Conservation (phyloP, 2,888 invertebrate species). For the Axea sp. region DNA sequence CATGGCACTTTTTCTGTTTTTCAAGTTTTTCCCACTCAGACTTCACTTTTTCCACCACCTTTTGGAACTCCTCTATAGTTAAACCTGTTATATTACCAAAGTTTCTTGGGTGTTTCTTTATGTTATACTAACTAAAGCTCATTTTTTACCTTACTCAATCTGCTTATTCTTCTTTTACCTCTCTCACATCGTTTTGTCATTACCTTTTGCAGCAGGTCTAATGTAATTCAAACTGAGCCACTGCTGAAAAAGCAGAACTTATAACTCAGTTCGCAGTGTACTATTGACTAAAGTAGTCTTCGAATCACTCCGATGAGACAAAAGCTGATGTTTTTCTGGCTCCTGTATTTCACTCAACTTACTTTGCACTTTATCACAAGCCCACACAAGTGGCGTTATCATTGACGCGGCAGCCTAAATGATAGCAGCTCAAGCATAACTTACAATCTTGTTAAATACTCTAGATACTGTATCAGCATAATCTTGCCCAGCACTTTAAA, state of each 20-base stretch:
- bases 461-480: neutral
- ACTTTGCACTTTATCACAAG: conserved; percentile 3
- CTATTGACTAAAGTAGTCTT: neutral
- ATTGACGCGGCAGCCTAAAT: conserved; percentile 6
- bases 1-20: too few relatives aligned
- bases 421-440: conserved; percentile 2
- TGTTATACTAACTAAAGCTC: too few relatives aligned
- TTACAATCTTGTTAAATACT: conserved; percentile 4
- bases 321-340: conserved; percentile 2
- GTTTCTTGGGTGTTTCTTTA: too few relatives aligned
- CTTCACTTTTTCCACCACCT: too few relatives aligned
- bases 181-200: too few relatives aligned
- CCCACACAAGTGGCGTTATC: conserved; percentile 7
- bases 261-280: neutral
- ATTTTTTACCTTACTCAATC: too few relatives aligned
- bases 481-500: conserved; percentile 2
- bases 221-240: neutral
- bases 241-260: conserved; percentile 4
- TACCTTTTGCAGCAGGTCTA: too few relatives aligned
- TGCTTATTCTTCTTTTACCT: too few relatives aligned
- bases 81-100: too few relatives aligned
- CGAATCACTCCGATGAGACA: neutral
- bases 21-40: too few relatives aligned
- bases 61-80: too few relatives aligned
- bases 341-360: conserved; percentile 7